Base-by-base conservation (phyloP, 2,888 invertebrate species). In the Drosophila borborema region DNA sequence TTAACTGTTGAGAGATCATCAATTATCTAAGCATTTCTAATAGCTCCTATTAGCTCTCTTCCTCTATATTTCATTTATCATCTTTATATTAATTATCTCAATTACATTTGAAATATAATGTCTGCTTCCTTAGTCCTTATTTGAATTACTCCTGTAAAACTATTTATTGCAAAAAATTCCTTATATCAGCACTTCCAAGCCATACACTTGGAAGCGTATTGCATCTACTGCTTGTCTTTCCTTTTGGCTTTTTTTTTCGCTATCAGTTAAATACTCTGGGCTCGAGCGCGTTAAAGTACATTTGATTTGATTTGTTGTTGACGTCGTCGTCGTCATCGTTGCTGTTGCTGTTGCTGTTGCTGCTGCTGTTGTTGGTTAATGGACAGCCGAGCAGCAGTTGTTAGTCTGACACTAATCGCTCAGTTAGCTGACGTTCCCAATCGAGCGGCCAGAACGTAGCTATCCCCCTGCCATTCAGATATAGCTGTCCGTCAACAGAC, bases 291-390 rank as follows among this genome's bases (percentile, higher is more conserved):
- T 86, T 86, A 86, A 86, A 86, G 85, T 86, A 88, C 88, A 83
- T 86, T 85, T 89, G 82, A 89, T 89, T 86, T 86, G 88, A 86
- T 83, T 86, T 88, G 88, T 83, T 88, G 80, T 86, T 80, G 79
- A 82, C 70, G 79, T 73, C 74, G 71, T 71, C 66, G 75, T 38
- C 38, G 74, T 74, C 38, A 6, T 38, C 68, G 76, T 28, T 28
- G 28, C 28, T 28, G 28, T 28, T 28, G 28, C 28, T 28, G 28
- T 1, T 28, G 28, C 28, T 66, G 64, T 54, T 67, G 62, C n/a
- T 56, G 53, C 54, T 65, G 60, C 69, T 66, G 34, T 58, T 70
- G 58, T 53, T 70, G 76, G 76, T 86, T 85, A 86, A 88, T 88
- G 81, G 85, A 82, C 85, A 81, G 74, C 81, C 72, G 67, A 70